A percentile compares a stretch with the other conserved stretches of the same genome.
Conservation (phyloP, 2,888 invertebrate species). For the Seladonia tumulorum region DNA sequence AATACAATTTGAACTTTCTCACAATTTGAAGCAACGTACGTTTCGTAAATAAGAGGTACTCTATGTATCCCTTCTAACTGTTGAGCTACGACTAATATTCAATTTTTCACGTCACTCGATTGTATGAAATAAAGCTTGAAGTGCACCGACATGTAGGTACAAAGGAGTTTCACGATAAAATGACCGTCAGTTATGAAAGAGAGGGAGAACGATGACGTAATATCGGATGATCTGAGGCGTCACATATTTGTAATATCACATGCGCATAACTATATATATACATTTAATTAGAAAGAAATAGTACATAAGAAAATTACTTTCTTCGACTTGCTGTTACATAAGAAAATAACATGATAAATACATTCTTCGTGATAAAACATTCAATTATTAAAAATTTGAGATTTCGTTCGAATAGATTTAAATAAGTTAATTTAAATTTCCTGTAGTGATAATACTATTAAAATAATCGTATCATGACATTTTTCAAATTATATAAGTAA, state of each 20-base stretch:
- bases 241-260: constrained; percentile 54
- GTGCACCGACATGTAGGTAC: constrained; percentile 25
- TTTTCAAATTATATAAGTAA: neutral
- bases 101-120: constrained; percentile 30
- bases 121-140: constrained; percentile 35
- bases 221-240: constrained; percentile 79
- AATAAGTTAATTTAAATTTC: neutral
- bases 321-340: neutral
- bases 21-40: constrained; percentile 21
- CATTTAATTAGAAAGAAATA: constrained; percentile 6
- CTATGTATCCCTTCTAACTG: neutral
- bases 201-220: constrained; percentile 75
- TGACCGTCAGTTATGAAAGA: constrained; percentile 28
- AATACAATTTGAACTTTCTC: constrained; percentile 12
- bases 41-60: constrained; percentile 23
- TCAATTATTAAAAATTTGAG: neutral
- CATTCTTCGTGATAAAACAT: neutral
- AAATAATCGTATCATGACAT: neutral
- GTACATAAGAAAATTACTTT: neutral
- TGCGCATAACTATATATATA: constrained; percentile 2
- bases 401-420: neutral
- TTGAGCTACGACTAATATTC: neutral
- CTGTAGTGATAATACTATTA: neutral
- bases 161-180: constrained; percentile 40
- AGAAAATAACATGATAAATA: constrained; percentile 5